These are phyloP conservation scores for Chaetorhynchus papuensis DNA, from an alignment of 2,113 vertebrate species.

Conservation along the genomic window DNA sequence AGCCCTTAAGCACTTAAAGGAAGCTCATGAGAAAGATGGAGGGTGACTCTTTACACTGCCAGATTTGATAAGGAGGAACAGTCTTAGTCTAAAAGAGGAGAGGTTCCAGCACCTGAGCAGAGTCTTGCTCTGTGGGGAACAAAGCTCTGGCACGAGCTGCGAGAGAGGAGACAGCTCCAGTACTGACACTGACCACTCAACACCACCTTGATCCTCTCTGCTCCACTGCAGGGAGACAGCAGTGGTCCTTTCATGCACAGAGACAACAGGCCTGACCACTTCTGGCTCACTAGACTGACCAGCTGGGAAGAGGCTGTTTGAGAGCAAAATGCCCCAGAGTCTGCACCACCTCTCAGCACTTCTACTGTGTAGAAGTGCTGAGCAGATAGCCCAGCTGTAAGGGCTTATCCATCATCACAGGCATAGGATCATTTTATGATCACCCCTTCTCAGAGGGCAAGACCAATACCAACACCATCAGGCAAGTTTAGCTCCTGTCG, in stretches of 20 bases:
- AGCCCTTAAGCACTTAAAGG: not conserved
- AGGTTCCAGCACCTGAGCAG: not conserved
- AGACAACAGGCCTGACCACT: too few species aligned
- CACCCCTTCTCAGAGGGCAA: not conserved
- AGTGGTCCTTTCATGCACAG: rapidly evolving
- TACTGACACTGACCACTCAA: too few species aligned
- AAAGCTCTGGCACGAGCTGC: not conserved
- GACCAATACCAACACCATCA: not conserved
- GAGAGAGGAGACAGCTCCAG: not conserved
- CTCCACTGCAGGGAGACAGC: not conserved
- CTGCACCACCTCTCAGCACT: not conserved
- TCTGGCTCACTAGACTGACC: not conserved
- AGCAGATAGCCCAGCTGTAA: not conserved
- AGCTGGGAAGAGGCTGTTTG: not conserved
- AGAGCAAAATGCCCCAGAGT: not conserved
- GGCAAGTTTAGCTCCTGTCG: not conserved
- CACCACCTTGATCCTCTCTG: not conserved
- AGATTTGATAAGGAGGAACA: not conserved
- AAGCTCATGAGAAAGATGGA: not conserved
- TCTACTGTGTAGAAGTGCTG: not conserved
- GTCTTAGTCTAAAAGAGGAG: not conserved
- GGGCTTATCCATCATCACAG: not conserved
- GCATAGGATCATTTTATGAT: not conserved
- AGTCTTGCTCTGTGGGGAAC: not conserved
- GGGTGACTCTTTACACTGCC: not conserved